These are phyloP conservation scores for Microcebus murinus DNA, from an alignment of 2,113 vertebrate genomes.

Conservation along the genomic window DNA sequence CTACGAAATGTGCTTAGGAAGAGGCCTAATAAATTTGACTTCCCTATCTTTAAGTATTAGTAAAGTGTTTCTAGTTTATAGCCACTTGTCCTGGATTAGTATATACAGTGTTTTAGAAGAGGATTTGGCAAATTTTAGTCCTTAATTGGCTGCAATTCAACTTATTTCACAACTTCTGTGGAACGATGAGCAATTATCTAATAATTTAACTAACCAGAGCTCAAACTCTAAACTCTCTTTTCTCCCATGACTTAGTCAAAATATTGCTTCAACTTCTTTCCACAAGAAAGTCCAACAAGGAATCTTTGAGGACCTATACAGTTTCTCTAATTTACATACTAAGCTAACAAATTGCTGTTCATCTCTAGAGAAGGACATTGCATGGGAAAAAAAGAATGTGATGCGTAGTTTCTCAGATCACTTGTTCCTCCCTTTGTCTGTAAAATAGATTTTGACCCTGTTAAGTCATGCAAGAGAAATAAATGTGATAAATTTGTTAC, in stretches of 20 bases:
- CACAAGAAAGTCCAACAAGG: not conserved
- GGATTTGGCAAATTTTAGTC: not conserved
- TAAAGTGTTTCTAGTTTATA: conserved; percentile 34
- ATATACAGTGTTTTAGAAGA: not conserved
- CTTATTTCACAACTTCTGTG: conserved; percentile 34
- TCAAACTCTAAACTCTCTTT: conserved; percentile 7
- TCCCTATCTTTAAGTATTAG: not conserved
- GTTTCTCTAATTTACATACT: not conserved
- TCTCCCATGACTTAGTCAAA: not conserved
- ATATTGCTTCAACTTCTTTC: conserved; percentile 24
- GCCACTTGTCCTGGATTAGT: not conserved
- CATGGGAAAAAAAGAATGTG: not conserved
- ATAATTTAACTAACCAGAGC: conserved; percentile 1
- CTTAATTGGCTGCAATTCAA: conserved; percentile 28
- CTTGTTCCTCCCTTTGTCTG: not conserved
- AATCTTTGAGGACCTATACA: not conserved
- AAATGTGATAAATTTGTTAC: not conserved
- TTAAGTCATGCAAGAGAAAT: not conserved
- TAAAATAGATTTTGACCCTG: conserved; percentile 28
- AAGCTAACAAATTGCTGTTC: not conserved
- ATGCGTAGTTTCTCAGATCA: not conserved
- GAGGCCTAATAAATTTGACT: conserved; percentile 22
- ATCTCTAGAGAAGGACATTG: not conserved
- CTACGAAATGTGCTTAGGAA: conserved; percentile 28
- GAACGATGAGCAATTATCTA: conserved; percentile 35